A percentile compares a stretch with the other conserved stretches of the same genome.
Conservation (phyloP, 2,888 invertebrate genomes). For the Dryocosmus kuriphilus region DNA sequence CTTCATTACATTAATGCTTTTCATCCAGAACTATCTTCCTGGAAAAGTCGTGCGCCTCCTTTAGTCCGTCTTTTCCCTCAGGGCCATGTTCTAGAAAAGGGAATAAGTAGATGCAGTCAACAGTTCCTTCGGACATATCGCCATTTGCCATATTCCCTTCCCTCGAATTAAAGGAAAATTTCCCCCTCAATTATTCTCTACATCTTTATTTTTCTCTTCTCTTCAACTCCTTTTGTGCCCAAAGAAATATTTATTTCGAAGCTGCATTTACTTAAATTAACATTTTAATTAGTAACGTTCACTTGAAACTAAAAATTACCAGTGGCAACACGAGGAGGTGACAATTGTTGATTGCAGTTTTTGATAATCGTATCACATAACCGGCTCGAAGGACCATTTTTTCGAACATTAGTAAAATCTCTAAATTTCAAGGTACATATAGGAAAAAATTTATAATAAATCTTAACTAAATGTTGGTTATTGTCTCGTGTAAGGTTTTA, state of each 20-base stretch:
- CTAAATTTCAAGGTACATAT: no score
- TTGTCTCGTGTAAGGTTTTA: background rate
- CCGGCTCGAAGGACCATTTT: no score
- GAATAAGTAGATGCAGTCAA: slow-evolving; percentile 22
- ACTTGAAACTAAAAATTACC: background rate
- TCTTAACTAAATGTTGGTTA: background rate
- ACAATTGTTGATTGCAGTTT: no score
- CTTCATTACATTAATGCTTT: slow-evolving; percentile 27
- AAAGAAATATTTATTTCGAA: no score
- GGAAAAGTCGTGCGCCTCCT: background rate
- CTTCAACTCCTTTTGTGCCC: background rate
- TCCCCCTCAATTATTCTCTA: slow-evolving; percentile 17
- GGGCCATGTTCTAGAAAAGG: background rate
- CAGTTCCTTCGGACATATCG: slow-evolving; percentile 23
- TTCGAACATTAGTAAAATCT: no score
- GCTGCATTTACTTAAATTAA: background rate
- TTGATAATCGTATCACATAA: no score
- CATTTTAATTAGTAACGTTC: background rate
- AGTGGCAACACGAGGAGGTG: no score
- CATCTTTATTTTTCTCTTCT: background rate
- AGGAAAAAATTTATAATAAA: background rate
- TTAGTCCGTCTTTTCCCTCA: background rate
- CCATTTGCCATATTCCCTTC: background rate
- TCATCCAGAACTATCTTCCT: slow-evolving; percentile 14
- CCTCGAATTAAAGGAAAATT: slow-evolving; percentile 4